Conservation (phyloP, 2,113 vertebrate genomes). For the Sitta europaea region DNA sequence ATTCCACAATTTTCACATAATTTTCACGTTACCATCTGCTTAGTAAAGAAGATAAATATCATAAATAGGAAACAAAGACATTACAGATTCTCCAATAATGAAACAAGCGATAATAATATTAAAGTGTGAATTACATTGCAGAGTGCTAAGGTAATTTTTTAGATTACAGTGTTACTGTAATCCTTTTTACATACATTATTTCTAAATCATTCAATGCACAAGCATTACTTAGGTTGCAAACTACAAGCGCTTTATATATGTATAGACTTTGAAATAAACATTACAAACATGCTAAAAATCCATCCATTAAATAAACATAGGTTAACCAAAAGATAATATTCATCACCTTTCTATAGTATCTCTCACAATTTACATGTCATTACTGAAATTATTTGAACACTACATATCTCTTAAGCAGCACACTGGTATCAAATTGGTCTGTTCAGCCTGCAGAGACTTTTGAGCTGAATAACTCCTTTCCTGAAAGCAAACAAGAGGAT, state of each 20-base stretch:
- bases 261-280: conserved; percentile 1
- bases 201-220: not conserved
- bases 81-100: not conserved
- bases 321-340: not conserved
- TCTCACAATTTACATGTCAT: conserved; percentile 25
- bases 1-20: not conserved
- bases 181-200: not conserved
- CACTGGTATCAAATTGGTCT: not conserved
- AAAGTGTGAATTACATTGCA: not conserved
- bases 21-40: not conserved
- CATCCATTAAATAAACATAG: not conserved
- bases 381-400: not conserved
- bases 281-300: conserved; percentile 8
- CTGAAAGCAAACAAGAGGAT: not conserved
- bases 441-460: not conserved
- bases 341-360: not conserved
- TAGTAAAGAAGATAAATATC: not conserved
- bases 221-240: not conserved
- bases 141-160: not conserved
- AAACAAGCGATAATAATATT: not conserved
- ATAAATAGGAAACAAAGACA: not conserved
- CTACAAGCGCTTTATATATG: not conserved
- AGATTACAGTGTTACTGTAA: not conserved
- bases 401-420: not conserved
- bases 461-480: not conserved